Percentiles rank a stretch among this genome's conserved stretches.
phyloP scores from a whole-genome alignment of 92 coral and sea anemone species.

The Isaurus tuberculatus region DNA sequence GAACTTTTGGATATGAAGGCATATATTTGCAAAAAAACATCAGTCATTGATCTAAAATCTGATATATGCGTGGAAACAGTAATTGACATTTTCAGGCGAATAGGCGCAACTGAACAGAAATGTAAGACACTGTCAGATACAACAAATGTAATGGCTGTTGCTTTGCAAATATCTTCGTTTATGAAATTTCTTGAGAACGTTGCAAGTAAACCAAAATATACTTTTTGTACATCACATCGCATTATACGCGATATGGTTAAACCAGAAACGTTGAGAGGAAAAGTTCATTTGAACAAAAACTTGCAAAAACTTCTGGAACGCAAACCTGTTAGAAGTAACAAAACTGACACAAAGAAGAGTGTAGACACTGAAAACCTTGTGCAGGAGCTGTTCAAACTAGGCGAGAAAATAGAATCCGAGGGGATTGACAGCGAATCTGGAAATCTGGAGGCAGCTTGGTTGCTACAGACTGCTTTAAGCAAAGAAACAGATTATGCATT shows the following conservation, averaged over 20 bases:
- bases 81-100: background rate
- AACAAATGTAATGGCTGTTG: background rate
- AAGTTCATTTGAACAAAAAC: background rate
- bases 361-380: conserved; percentile 7
- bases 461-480: background rate
- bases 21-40: background rate
- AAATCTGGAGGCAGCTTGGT: conserved; percentile 1
- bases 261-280: conserved; percentile 5
- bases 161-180: background rate
- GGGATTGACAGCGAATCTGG: conserved; percentile 12
- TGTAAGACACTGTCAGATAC: background rate
- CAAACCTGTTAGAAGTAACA: background rate
- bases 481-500: background rate
- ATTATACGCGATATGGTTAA: conserved; percentile 3
- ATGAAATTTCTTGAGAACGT: background rate
- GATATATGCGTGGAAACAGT: background rate
- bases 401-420: conserved; percentile 22
- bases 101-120: background rate
- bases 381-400: conserved; percentile 1
- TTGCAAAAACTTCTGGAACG: background rate
- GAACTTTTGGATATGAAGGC: conserved; percentile 20
- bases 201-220: background rate
- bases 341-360: background rate
- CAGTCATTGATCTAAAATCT: background rate
- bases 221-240: background rate